Evolutionary conservation across 2,888 invertebrate genomes (phyloP).

Genomic region (Drosophila lacicola): DNA sequence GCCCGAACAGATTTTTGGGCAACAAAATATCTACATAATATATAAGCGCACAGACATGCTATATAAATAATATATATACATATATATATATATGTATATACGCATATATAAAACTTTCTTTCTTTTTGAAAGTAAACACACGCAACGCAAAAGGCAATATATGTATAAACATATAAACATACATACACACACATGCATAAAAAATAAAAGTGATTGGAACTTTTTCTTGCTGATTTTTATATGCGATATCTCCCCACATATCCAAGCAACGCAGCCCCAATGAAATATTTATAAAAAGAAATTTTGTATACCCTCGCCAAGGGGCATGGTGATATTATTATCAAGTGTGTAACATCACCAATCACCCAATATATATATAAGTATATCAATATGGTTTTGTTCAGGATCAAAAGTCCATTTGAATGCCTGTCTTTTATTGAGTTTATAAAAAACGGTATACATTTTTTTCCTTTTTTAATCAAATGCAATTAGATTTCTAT

Average conservation of each 20-base stretch:
- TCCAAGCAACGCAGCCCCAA: slow-evolving; percentile 19
- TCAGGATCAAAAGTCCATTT: too few relatives aligned
- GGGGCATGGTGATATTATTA: not conserved
- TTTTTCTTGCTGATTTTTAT: slow-evolving; percentile 65
- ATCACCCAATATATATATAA: too few relatives aligned
- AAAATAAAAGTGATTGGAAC: slow-evolving; percentile 79
- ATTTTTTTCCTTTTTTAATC: too few relatives aligned
- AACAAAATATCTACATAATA: slow-evolving; percentile 28
- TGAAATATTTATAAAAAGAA: slow-evolving; percentile 46
- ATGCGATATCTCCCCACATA: slow-evolving; percentile 48
- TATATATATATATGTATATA: slow-evolving; percentile 13
- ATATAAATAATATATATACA: slow-evolving; percentile 9
- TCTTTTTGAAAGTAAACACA: slow-evolving; percentile 69
- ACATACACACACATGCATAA: slow-evolving; percentile 1
- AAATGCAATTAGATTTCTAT: too few relatives aligned
- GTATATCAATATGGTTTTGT: too few relatives aligned
- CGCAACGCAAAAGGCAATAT: slow-evolving; percentile 23
- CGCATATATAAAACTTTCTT: slow-evolving; percentile 64
- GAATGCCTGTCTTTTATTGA: too few relatives aligned
- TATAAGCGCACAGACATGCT: slow-evolving; percentile 4
- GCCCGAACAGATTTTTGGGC: slow-evolving; percentile 22
- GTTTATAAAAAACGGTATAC: too few relatives aligned
- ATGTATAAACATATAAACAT: not conserved
- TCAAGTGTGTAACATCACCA: not conserved
- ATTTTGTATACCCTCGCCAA: slow-evolving; percentile 23